Evolutionary conservation across 1,140 invertebrate species (phyloP).

Genomic region (Tetramorium parvispinum): DNA sequence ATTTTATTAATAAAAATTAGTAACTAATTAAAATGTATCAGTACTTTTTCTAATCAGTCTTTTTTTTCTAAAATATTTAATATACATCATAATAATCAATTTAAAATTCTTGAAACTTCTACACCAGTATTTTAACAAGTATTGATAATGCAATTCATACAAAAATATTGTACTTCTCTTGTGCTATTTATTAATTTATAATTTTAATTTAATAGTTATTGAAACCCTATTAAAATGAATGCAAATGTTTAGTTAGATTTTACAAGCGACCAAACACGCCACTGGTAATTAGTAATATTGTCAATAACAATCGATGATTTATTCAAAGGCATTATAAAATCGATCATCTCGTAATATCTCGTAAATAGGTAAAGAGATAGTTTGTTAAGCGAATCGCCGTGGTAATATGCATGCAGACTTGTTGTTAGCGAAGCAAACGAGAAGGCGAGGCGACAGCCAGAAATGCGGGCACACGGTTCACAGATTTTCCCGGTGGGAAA

Average conservation of each 20-base stretch:
- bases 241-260: neutral
- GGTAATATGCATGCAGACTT: neutral
- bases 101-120: neutral
- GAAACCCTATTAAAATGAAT: constrained; percentile 7
- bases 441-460: neutral
- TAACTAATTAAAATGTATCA: no score
- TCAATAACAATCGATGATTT: constrained; percentile 26
- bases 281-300: constrained; percentile 22
- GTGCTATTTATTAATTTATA: neutral
- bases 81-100: no score
- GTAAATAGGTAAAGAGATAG: constrained; percentile 14
- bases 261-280: neutral
- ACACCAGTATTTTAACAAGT: neutral
- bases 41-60: no score
- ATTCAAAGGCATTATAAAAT: constrained; percentile 46
- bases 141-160: neutral
- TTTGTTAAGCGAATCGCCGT: constrained; percentile 7
- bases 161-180: neutral
- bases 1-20: no score
- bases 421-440: neutral
- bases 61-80: no score
- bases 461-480: neutral
- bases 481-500: constrained; percentile 28
- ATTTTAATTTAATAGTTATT: neutral
- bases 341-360: constrained; percentile 13